A percentile compares a stretch with the other conserved stretches of the same genome.
Evolutionary conservation across 2,797 vertebrate species (phyloP).

Genomic region (Nyctalus aviator): DNA sequence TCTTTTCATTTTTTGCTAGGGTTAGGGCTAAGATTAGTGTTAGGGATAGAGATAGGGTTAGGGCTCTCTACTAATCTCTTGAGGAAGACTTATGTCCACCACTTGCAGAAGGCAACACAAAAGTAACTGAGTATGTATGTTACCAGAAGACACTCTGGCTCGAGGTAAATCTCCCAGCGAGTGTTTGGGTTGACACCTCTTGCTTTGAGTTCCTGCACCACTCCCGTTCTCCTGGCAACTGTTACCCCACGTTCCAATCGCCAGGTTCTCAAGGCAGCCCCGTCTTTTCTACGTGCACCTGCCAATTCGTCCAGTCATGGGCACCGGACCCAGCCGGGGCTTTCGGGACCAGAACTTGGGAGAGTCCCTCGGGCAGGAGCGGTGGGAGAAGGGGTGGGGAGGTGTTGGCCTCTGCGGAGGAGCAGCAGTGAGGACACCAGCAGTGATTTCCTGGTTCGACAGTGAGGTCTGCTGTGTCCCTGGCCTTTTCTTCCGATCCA

Average conservation of each 20-base stretch:
- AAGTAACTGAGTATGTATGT: neutral
- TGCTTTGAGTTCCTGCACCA: neutral
- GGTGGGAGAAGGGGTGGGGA: neutral
- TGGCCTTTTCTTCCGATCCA: neutral
- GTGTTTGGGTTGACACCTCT: neutral
- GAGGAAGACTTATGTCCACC: neutral
- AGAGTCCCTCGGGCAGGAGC: neutral
- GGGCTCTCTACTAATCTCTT: neutral
- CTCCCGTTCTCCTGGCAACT: neutral
- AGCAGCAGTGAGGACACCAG: neutral
- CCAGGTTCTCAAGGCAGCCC: neutral
- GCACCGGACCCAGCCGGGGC: neutral
- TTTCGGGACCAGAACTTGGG: neutral
- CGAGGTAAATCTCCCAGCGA: neutral
- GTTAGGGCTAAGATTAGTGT: too few species aligned
- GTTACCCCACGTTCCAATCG: neutral
- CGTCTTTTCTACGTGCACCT: neutral
- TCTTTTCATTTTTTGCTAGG: too few species aligned
- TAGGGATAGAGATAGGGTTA: too few species aligned
- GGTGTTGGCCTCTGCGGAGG: neutral
- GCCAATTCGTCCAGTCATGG: too few species aligned
- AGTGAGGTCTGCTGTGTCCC: neutral
- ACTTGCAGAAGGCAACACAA: neutral
- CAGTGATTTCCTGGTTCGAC: neutral
- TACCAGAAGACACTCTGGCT: neutral